A percentile compares a stretch with the other conserved stretches of the same genome.
These are phyloP conservation scores for Panzeria rudis DNA, from an alignment of 2,888 invertebrate species.

Conservation along the genomic window DNA sequence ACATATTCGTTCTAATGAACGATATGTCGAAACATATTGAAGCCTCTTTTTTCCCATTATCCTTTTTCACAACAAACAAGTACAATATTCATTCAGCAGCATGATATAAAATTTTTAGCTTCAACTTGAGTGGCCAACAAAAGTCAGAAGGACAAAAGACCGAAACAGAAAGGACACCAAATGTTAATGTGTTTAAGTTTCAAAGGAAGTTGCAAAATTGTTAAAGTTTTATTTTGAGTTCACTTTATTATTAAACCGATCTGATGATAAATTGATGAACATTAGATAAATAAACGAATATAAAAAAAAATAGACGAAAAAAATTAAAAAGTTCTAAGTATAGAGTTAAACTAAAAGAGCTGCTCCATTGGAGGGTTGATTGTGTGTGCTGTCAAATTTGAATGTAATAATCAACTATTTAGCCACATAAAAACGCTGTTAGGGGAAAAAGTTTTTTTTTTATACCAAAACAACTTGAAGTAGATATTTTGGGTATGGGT, in stretches of 20 bases:
- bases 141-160: conserved; percentile 18
- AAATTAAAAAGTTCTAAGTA: conserved; percentile 8
- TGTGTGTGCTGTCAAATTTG: conserved; percentile 17
- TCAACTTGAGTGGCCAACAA: conserved; percentile 9
- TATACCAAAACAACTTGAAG: not conserved
- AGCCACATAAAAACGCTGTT: conserved; percentile 30
- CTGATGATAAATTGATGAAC: conserved; percentile 64
- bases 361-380: not conserved
- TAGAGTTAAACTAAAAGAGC: not conserved
- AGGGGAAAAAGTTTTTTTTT: conserved; percentile 31
- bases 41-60: conserved; percentile 1
- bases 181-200: conserved; percentile 28
- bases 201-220: conserved; percentile 50
- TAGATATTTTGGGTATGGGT: not conserved
- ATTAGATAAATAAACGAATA: conserved; percentile 57
- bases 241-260: conserved; percentile 61
- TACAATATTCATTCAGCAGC: not conserved
- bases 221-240: conserved; percentile 48
- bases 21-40: conserved; percentile 45
- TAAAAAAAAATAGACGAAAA: not conserved
- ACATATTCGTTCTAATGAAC: not conserved
- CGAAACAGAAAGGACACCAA: not conserved
- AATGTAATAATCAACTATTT: conserved; percentile 53
- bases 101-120: conserved; percentile 37
- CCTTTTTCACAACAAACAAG: not conserved